phyloP scores from a whole-genome alignment of 2,113 vertebrate genomes.

The Erythrocercus mccallii region DNA sequence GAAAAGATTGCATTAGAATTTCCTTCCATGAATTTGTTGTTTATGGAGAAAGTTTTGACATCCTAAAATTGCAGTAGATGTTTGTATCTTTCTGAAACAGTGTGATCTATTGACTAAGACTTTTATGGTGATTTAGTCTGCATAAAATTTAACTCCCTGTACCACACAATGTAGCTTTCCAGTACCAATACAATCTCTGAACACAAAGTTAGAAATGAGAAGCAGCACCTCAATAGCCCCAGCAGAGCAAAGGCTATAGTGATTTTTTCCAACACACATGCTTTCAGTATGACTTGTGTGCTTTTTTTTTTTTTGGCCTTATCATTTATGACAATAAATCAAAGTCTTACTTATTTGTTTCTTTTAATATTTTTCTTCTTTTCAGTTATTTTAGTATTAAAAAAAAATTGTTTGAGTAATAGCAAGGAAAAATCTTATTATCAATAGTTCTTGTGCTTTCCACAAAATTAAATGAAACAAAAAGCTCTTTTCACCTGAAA shows the following conservation, averaged over 20 bases:
- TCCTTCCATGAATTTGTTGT: background rate
- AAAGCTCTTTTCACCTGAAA: background rate
- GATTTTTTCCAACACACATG: background rate
- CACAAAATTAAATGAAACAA: background rate
- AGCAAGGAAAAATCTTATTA: background rate
- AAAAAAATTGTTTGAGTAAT: background rate
- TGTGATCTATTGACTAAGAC: background rate
- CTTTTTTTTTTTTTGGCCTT: background rate
- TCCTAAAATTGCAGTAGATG: background rate
- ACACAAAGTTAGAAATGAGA: background rate
- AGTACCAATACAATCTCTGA: background rate
- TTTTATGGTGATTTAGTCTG: background rate
- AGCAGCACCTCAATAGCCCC: background rate
- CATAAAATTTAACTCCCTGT: background rate
- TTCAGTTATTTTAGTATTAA: background rate
- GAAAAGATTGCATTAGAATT: background rate
- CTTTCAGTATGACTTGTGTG: background rate
- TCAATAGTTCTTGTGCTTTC: background rate
- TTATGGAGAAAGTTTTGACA: background rate
- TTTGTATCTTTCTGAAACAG: background rate
- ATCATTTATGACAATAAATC: background rate
- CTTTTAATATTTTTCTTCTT: background rate
- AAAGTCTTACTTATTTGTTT: background rate
- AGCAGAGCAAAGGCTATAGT: background rate
- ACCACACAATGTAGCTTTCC: background rate